Conservation (phyloP, 2,888 invertebrate species). For the Stegana nigrithorax region DNA sequence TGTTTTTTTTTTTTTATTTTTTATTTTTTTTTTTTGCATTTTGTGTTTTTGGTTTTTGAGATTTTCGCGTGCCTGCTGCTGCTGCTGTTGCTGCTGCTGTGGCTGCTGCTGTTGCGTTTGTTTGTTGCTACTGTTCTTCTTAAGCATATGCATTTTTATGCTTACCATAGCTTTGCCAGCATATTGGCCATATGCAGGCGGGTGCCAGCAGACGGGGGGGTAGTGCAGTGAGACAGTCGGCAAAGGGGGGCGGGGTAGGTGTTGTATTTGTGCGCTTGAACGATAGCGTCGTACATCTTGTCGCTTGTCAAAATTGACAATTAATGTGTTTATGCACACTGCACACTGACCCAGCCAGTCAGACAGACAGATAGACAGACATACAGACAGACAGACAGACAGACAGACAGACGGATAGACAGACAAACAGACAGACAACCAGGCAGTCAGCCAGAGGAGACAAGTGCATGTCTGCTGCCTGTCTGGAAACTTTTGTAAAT, state of each 20-base stretch:
- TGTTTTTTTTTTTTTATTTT: constrained; percentile 42
- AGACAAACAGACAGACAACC: constrained; percentile 1
- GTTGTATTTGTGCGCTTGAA: too few species aligned
- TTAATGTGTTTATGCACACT: constrained; percentile 46
- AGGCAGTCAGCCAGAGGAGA: constrained; percentile 35
- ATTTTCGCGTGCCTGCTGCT: constrained; percentile 60
- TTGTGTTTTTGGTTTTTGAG: constrained; percentile 53
- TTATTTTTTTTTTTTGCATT: constrained; percentile 44
- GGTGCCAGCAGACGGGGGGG: too few species aligned
- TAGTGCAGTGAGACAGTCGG: too few species aligned
- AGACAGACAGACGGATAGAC: too few species aligned
- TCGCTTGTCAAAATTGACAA: constrained; percentile 64
- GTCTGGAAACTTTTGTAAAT: constrained; percentile 56
- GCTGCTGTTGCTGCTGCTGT: too few species aligned
- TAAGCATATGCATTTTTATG: too few species aligned
- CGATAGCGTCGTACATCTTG: constrained; percentile 49
- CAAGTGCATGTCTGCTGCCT: constrained; percentile 65
- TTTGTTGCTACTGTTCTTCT: too few species aligned
- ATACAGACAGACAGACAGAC: constrained; percentile 13
- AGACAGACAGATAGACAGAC: constrained; percentile 24
- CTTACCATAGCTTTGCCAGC: constrained; percentile 16
- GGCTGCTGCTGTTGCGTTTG: constrained; percentile 41
- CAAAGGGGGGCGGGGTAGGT: too few species aligned
- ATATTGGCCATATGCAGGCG: constrained; percentile 49
- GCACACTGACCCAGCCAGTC: constrained; percentile 27